phyloP scores from a whole-genome alignment of 2,888 invertebrate genomes.

The Schizotus pectinicornis region DNA sequence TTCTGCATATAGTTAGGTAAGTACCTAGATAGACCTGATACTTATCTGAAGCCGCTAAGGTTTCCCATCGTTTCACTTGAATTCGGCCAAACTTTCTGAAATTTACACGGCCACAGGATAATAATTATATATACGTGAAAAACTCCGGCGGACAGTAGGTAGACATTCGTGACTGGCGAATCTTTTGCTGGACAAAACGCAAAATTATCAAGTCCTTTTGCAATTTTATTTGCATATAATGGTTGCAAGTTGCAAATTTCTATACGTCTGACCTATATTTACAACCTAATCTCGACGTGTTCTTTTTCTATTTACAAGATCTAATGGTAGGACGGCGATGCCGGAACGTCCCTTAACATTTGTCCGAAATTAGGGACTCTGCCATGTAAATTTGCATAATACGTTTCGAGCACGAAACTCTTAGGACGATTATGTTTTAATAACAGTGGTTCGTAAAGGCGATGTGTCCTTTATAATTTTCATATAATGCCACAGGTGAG shows the following conservation, averaged over 20 bases:
- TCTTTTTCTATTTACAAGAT: slow-evolving; percentile 18
- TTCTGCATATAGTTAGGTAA: too few relatives aligned
- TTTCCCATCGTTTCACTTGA: too few relatives aligned
- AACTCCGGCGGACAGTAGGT: too few relatives aligned
- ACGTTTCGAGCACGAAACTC: slow-evolving; percentile 23
- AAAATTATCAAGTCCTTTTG: background rate
- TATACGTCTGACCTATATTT: slow-evolving; percentile 24
- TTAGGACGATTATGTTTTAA: slow-evolving; percentile 28
- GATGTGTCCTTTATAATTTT: too few relatives aligned
- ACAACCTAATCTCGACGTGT: slow-evolving; percentile 10
- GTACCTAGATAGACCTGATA: too few relatives aligned
- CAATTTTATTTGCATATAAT: slow-evolving; percentile 26
- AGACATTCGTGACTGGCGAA: too few relatives aligned
- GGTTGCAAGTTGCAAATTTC: slow-evolving; percentile 15
- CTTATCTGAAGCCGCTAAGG: too few relatives aligned
- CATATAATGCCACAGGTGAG: too few relatives aligned
- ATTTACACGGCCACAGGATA: too few relatives aligned
- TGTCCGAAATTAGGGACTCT: slow-evolving; percentile 25
- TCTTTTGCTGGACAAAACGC: too few relatives aligned
- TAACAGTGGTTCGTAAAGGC: slow-evolving; percentile 2
- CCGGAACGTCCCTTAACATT: slow-evolving; percentile 23
- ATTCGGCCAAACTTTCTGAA: too few relatives aligned
- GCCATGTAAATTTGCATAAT: slow-evolving; percentile 20
- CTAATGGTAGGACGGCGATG: slow-evolving; percentile 11
- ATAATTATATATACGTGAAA: too few relatives aligned